These are phyloP conservation scores for Dipodomys spectabilis DNA, from an alignment of 2,113 vertebrate species.

Conservation along the genomic window DNA sequence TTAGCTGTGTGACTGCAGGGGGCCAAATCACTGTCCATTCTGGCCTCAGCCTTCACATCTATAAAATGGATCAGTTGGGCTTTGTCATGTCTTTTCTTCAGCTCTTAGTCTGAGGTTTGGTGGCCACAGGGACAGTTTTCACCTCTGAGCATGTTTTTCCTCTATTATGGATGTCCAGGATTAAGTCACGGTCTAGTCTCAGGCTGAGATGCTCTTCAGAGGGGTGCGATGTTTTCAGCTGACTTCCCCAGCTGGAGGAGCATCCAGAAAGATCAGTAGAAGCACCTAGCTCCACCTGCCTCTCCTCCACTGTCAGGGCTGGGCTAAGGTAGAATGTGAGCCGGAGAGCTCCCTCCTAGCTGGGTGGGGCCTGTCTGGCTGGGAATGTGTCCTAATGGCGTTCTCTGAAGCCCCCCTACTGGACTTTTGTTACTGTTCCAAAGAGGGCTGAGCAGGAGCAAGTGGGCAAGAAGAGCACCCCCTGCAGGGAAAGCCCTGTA, in stretches of 20 bases:
- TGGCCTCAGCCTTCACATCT: not conserved
- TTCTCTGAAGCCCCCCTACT: not conserved
- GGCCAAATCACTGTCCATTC: not conserved
- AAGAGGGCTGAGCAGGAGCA: not conserved
- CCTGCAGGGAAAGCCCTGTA: not conserved
- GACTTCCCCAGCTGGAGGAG: not conserved
- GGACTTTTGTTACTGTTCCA: rapidly evolving
- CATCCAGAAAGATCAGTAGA: not conserved
- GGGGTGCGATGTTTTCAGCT: not conserved
- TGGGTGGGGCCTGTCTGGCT: not conserved
- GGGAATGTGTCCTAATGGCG: not conserved
- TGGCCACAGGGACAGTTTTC: not conserved
- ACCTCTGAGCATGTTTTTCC: not conserved
- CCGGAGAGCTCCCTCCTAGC: no score
- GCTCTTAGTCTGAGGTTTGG: not conserved
- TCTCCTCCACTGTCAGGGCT: not conserved
- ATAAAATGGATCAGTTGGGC: not conserved
- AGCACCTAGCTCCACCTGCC: not conserved
- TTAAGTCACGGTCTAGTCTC: not conserved
- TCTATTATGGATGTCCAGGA: not conserved
- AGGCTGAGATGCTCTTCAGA: not conserved
- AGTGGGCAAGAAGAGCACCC: not conserved
- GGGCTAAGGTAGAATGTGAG: not conserved
- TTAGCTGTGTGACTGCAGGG: not conserved
- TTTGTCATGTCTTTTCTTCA: rapidly evolving